Evolutionary conservation across 1,140 invertebrate species (phyloP).

Genomic region (Galleria mellonella): DNA sequence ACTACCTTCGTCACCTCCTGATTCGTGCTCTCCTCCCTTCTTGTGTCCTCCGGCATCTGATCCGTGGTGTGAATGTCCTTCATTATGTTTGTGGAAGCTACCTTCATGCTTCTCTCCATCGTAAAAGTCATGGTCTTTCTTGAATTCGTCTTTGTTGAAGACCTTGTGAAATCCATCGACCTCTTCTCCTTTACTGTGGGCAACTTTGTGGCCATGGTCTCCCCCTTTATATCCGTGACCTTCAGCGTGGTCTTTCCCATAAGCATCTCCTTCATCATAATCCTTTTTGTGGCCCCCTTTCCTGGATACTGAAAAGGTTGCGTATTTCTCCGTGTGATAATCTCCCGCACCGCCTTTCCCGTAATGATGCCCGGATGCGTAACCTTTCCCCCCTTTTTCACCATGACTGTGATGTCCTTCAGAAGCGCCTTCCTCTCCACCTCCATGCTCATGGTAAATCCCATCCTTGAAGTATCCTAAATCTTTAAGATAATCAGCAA

Average conservation of each 20-base stretch:
- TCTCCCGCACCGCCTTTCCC: constrained; percentile 44
- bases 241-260: constrained; percentile 54
- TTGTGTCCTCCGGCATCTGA: constrained; percentile 61
- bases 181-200: constrained; percentile 78
- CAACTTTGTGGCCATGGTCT: constrained; percentile 78
- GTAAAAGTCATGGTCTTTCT: constrained; percentile 82
- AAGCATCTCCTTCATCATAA: constrained; percentile 35
- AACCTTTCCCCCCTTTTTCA: constrained; percentile 61
- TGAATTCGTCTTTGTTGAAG: constrained; percentile 81
- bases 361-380: constrained; percentile 40
- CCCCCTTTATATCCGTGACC: constrained; percentile 77
- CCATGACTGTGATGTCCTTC: constrained; percentile 43
- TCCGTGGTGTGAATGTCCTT: constrained; percentile 65
- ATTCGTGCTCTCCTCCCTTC: constrained; percentile 70
- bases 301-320: constrained; percentile 35
- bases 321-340: constrained; percentile 54
- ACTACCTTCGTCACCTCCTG: constrained; percentile 52
- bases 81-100: constrained; percentile 73
- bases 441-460: constrained; percentile 33
- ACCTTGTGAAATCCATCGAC: constrained; percentile 80
- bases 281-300: constrained; percentile 35
- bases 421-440: constrained; percentile 40
- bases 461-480: constrained; percentile 37
- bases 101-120: constrained; percentile 77
- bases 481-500: constrained; percentile 44